A percentile compares a stretch with the other conserved stretches of the same genome.
These are phyloP conservation scores for Drosophila mayri DNA, from an alignment of 1,140 invertebrate species.

Conservation along the genomic window DNA sequence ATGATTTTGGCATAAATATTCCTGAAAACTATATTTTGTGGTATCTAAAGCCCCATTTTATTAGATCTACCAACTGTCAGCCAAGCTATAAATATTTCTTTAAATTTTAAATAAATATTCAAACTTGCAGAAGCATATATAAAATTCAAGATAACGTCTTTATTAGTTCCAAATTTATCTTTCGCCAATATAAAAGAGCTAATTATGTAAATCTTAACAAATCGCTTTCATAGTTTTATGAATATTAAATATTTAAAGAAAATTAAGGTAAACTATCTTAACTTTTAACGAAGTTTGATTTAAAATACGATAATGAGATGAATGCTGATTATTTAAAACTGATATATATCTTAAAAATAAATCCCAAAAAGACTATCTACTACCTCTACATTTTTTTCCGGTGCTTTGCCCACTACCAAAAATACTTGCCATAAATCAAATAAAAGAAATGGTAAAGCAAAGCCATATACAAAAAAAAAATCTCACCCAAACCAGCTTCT, in stretches of 20 bases:
- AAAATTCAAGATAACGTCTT: neutral
- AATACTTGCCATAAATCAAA: slow-evolving; percentile 4
- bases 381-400: neutral
- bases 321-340: no score
- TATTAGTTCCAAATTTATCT: neutral
- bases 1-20: no score
- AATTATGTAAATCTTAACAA: slow-evolving; percentile 1
- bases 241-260: neutral
- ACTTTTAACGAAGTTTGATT: neutral
- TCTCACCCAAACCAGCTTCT: slow-evolving; percentile 11
- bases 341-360: neutral
- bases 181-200: neutral
- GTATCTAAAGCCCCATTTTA: neutral
- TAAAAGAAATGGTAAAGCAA: neutral
- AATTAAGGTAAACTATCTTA: neutral
- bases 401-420: neutral
- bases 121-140: neutral
- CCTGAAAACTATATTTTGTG: neutral
- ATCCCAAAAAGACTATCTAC: neutral
- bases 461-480: neutral
- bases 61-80: neutral
- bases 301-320: neutral
- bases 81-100: neutral
- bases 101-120: neutral
- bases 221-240: neutral